Evolutionary conservation across 2,797 vertebrate genomes (phyloP).

Genomic region (Sphenodon punctatus): DNA sequence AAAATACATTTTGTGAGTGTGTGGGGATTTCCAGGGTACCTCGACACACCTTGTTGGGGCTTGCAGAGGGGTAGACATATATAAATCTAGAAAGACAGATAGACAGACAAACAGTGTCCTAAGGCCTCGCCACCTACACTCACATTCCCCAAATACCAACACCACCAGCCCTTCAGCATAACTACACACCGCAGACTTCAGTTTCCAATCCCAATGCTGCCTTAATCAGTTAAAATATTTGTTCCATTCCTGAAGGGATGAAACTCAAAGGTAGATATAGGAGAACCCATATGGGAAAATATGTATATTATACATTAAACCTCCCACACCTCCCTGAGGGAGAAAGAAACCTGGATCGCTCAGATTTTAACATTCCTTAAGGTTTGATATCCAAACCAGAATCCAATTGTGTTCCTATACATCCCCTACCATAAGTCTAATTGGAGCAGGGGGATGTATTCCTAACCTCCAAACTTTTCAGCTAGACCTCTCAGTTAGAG

Average conservation of each 20-base stretch:
- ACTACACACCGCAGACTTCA: constrained; percentile 16
- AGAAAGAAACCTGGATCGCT: neutral
- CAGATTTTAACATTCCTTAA: neutral
- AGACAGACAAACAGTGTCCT: neutral
- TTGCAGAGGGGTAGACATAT: constrained; percentile 14
- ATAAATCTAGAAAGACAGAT: neutral
- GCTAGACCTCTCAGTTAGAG: no score
- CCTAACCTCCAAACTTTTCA: no score
- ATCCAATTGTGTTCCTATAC: neutral
- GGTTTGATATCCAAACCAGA: neutral
- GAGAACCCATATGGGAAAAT: neutral
- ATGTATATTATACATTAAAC: neutral
- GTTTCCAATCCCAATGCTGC: constrained; percentile 8
- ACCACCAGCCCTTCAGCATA: neutral
- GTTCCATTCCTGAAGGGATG: neutral
- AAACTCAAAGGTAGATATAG: neutral
- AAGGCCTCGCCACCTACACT: constrained; percentile 30
- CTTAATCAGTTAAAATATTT: neutral
- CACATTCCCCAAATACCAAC: constrained; percentile 30
- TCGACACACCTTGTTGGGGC: constrained; percentile 38
- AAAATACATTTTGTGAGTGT: constrained; percentile 15
- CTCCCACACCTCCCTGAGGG: accelerated
- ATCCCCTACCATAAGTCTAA: neutral
- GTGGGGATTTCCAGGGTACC: constrained; percentile 59
- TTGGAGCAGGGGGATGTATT: no score